Evolutionary conservation across 2,113 vertebrate genomes (phyloP).

Genomic region (cat (Felis catus)): F.catus_Fca126_mat1.0 CM031421.1:75999001-75999500

Average conservation of each 20-base stretch:
- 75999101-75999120: background rate
- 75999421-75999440: background rate
- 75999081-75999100: background rate
- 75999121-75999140: slow-evolving; percentile 23
- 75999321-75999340: background rate
- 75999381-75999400: background rate
- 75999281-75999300: background rate
- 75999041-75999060: background rate
- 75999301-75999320: background rate
- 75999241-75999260: background rate
- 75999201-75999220: background rate
- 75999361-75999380: background rate
- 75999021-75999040: background rate
- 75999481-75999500: background rate
- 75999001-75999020: background rate
- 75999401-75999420: background rate
- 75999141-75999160: background rate
- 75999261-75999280: slow-evolving; percentile 7
- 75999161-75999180: background rate
- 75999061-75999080: background rate
- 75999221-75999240: background rate
- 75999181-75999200: background rate
- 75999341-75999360: background rate
- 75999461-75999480: background rate
- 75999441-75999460: background rate